Conservation (phyloP, 2,113 vertebrate species). For the Falcunculus frontatus region DNA sequence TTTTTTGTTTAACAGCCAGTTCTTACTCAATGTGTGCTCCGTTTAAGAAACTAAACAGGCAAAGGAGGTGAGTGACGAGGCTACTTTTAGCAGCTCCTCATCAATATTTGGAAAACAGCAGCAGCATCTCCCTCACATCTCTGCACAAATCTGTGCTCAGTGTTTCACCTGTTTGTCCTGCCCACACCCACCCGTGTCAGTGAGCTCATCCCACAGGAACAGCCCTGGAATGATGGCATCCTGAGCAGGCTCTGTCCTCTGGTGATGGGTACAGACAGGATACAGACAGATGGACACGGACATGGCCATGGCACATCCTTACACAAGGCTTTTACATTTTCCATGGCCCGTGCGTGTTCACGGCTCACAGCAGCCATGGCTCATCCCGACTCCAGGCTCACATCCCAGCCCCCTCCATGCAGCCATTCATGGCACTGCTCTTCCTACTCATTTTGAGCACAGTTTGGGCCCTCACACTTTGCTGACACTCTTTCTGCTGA, state of each 20-base stretch:
- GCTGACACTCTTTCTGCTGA: background rate
- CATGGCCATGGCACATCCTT: rapidly evolving
- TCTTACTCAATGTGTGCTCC: background rate
- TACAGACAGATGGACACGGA: background rate
- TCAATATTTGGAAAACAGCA: background rate
- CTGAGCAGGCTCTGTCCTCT: background rate
- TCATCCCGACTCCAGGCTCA: background rate
- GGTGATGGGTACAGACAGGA: background rate
- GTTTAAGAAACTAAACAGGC: background rate
- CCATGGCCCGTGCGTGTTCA: rapidly evolving
- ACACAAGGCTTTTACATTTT: rapidly evolving
- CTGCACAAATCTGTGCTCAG: background rate
- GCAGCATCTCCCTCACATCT: background rate
- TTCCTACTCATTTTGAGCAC: background rate
- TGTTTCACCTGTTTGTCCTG: background rate
- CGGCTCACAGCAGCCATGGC: rapidly evolving
- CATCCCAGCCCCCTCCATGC: background rate
- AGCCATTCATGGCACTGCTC: background rate
- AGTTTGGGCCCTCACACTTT: background rate
- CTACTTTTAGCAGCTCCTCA: background rate
- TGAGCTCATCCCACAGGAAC: background rate
- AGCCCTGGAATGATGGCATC: background rate
- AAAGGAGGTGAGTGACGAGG: background rate
- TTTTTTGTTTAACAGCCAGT: background rate
- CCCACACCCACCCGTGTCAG: background rate